phyloP scores from a whole-genome alignment of 2,113 vertebrate genomes.

The Parotia lawesii region DNA sequence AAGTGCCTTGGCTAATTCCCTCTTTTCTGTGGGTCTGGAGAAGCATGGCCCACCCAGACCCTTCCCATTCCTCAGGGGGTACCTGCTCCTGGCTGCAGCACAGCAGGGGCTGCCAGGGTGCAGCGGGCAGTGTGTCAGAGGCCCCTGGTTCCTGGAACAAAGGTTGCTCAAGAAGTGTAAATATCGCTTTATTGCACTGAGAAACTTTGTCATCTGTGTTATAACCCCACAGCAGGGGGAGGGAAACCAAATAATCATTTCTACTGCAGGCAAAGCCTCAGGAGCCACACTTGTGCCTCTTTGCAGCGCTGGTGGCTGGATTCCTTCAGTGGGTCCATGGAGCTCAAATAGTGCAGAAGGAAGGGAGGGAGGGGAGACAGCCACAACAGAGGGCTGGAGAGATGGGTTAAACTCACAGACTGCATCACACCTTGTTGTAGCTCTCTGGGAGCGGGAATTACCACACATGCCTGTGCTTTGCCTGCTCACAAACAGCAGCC shows the following conservation, averaged over 20 bases:
- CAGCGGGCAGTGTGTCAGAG: background rate
- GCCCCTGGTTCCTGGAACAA: background rate
- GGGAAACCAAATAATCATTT: background rate
- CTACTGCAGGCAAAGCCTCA: too few relatives aligned
- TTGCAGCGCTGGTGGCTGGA: background rate
- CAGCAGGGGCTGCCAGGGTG: background rate
- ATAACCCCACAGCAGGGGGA: background rate
- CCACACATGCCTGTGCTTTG: background rate
- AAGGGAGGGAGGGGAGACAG: background rate
- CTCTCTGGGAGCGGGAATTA: background rate
- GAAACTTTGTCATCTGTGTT: background rate
- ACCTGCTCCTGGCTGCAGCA: background rate
- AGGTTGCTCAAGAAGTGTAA: background rate
- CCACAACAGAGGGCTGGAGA: background rate
- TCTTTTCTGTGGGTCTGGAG: background rate
- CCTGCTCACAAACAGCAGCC: background rate
- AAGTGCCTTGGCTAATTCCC: background rate
- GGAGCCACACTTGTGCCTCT: background rate
- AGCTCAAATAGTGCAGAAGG: background rate
- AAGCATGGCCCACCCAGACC: background rate
- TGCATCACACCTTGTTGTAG: accelerated
- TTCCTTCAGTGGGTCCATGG: background rate
- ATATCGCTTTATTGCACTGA: background rate
- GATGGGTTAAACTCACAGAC: background rate
- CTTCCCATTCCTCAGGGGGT: accelerated